A percentile compares a stretch with the other conserved stretches of the same genome.
These are phyloP conservation scores for Bubalus kerabau DNA, from an alignment of 2,113 vertebrate genomes.

Conservation along the genomic window DNA sequence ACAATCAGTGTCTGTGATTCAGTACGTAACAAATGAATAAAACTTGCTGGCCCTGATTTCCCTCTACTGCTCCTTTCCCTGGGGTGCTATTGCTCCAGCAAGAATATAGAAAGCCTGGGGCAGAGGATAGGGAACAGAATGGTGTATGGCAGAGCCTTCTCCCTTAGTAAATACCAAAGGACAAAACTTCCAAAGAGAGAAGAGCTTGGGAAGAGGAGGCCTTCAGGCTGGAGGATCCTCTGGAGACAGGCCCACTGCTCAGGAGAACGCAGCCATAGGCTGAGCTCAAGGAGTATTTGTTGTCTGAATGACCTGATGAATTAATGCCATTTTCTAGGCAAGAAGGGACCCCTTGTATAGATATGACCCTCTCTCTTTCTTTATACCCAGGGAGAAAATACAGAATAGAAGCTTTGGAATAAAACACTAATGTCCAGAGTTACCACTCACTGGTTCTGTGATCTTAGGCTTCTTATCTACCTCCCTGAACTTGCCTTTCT, in stretches of 20 bases:
- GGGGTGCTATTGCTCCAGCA: neutral
- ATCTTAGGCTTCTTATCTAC: neutral
- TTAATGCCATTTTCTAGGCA: neutral
- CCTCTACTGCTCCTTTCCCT: neutral
- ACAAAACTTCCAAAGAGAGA: neutral
- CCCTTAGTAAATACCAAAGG: neutral
- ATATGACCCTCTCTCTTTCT: too few relatives aligned
- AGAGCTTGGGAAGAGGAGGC: too few relatives aligned
- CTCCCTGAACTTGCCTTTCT: neutral
- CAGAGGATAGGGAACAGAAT: too few relatives aligned
- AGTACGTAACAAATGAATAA: neutral
- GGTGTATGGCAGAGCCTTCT: neutral
- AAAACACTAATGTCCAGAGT: neutral
- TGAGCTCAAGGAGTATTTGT: neutral
- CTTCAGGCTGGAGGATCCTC: neutral
- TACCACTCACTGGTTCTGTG: neutral
- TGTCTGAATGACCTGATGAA: neutral
- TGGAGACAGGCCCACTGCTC: too few relatives aligned
- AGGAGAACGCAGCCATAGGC: too few relatives aligned
- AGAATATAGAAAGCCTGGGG: too few relatives aligned
- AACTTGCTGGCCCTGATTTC: neutral
- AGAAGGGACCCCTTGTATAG: neutral
- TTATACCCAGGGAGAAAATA: too few relatives aligned
- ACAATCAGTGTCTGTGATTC: neutral
- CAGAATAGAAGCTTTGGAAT: fast-evolving